Base-by-base conservation (phyloP, 2,113 vertebrate genomes). In the Lethenteron reissneri region DNA sequence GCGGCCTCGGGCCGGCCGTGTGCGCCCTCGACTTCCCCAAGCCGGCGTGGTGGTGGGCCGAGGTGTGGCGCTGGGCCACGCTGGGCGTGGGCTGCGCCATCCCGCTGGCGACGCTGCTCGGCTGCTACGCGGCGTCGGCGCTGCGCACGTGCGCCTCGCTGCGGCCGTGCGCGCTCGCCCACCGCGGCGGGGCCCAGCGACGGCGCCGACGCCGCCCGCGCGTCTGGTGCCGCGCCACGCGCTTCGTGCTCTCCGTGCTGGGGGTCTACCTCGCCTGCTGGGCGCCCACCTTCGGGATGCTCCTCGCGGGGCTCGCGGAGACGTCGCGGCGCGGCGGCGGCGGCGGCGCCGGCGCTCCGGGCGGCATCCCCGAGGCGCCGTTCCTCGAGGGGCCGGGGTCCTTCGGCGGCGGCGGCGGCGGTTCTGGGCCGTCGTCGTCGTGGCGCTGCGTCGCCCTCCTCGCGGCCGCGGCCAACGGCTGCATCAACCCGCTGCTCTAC, bases 51-150 rank as follows among this genome's bases (percentile, higher is more conserved):
- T 68, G 64, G 64, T 68, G 64, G 64, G 25, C n/a, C n/a, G 64
- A 68, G n/a, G 64, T 68, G n/a, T 68, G 64, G 64, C n/a, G 64
- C 64, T 68, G 64, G 64, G n/a, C 64, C 64, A 68, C 64, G 25
- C 25, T 68, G n/a, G 64, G 64, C 64, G 64, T 25, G 9, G 64
- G n/a, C n/a, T 68, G 25, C 25, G n/a, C 25, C 9, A 68, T 68
- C 25, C 64, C 64, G 25, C 25, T 68, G 10, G n/a, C 25, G 64
- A 17, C 64, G n/a, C n/a, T 68, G 9, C 9, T 25, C n/a, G 64
- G n/a, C n/a, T 68, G 64, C 64, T 25, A 68, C 25, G 64, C 25
- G 64, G 10, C 10, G 64, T 68, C 64, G n/a, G 64, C 64, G n/a
- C n/a, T 68, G 9, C 9, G n/a, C n/a, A 25, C 64, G 25, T 68